Evolutionary conservation across 2,888 invertebrate genomes (phyloP).

Genomic region (Hyposoter dolosus): DNA sequence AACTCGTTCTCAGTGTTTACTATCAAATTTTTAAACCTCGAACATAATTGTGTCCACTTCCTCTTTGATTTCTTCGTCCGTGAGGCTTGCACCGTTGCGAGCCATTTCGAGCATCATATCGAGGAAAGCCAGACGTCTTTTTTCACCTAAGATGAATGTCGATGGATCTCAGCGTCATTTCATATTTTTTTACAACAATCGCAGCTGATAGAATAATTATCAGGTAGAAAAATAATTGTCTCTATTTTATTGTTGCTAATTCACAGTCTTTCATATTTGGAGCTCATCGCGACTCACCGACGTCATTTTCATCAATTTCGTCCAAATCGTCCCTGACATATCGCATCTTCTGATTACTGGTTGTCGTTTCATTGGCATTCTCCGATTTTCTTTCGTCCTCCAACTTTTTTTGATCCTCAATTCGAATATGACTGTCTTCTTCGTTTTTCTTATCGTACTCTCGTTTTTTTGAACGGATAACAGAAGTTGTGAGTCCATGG

Average conservation of each 20-base stretch:
- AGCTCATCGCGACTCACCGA: conserved; percentile 80
- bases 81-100: conserved; percentile 89
- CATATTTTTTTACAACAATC: background rate
- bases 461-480: conserved; percentile 79
- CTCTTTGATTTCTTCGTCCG: conserved; percentile 92
- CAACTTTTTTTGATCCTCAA: conserved; percentile 42
- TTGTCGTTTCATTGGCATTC: conserved; percentile 77
- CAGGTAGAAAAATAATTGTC: background rate
- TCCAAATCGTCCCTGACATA: conserved; percentile 86
- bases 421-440: conserved; percentile 61
- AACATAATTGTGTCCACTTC: conserved; percentile 95
- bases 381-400: conserved; percentile 67
- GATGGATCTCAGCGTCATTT: background rate
- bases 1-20: background rate
- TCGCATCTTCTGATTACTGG: conserved; percentile 74
- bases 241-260: background rate
- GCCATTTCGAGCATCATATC: conserved; percentile 93
- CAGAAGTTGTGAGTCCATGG: conserved; percentile 85
- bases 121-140: conserved; percentile 94
- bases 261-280: background rate
- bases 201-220: background rate
- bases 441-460: conserved; percentile 71
- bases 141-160: conserved; percentile 86
- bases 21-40: conserved; percentile 87
- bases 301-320: conserved; percentile 82